Conservation (phyloP, 2,888 invertebrate genomes). For the Dolichopus griseipennis region DNA sequence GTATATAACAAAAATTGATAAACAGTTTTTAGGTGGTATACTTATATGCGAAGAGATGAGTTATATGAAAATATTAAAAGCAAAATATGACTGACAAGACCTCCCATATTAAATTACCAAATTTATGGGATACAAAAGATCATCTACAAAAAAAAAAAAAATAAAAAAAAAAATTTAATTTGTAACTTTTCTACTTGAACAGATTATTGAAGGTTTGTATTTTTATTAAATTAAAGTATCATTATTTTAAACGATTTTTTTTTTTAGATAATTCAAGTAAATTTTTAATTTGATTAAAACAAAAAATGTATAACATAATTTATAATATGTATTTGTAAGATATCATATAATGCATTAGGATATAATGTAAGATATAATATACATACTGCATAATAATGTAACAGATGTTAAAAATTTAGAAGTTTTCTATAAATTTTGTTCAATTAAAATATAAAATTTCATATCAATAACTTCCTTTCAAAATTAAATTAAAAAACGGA, state of each 20-base stretch:
- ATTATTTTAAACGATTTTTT: too few relatives aligned
- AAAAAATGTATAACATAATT: too few relatives aligned
- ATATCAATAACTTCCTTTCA: too few relatives aligned
- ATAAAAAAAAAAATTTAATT: not conserved
- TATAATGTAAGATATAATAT: not conserved
- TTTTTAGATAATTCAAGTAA: too few relatives aligned
- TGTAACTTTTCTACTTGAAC: not conserved
- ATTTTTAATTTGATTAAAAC: too few relatives aligned
- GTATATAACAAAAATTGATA: too few relatives aligned
- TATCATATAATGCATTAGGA: not conserved
- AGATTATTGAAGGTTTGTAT: not conserved
- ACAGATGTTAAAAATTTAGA: not conserved
- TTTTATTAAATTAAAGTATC: not conserved
- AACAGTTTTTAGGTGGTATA: too few relatives aligned
- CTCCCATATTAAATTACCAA: not conserved
- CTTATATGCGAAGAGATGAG: too few relatives aligned
- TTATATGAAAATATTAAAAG: not conserved
- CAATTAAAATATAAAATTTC: too few relatives aligned
- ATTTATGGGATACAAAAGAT: not conserved
- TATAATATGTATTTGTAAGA: not conserved
- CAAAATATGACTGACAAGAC: conserved; percentile 1
- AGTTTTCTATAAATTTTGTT: too few relatives aligned
- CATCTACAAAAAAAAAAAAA: not conserved
- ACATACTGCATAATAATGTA: not conserved
- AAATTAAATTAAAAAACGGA: too few relatives aligned